Conservation (phyloP, 2,888 invertebrate species). For the Exocentrus adspersus region DNA sequence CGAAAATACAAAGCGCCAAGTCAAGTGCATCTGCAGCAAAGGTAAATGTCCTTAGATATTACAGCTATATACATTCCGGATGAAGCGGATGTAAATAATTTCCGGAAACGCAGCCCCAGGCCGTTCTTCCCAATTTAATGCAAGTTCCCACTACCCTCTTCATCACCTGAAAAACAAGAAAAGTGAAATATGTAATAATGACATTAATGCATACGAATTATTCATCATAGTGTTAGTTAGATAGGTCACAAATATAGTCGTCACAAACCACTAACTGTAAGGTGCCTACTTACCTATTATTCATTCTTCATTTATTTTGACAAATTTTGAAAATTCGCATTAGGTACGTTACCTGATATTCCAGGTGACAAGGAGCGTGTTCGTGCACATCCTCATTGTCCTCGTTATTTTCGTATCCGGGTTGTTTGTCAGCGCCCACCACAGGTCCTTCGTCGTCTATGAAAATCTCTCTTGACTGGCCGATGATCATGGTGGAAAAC, state of each 20-base stretch:
- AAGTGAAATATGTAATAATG: too few species aligned
- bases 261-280: neutral
- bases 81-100: conserved; percentile 63
- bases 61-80: conserved; percentile 62
- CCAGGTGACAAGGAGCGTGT: conserved; percentile 42
- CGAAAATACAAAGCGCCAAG: conserved; percentile 13
- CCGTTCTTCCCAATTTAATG: conserved; percentile 58
- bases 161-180: conserved; percentile 52
- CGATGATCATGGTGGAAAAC: conserved; percentile 33
- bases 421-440: conserved; percentile 42
- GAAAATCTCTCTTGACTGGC: conserved; percentile 47
- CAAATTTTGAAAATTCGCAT: conserved; percentile 16
- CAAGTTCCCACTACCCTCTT: conserved; percentile 62
- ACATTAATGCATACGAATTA: too few species aligned
- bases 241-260: too few species aligned
- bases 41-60: conserved; percentile 28
- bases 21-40: conserved; percentile 1
- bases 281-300: neutral
- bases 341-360: conserved; percentile 47
- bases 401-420: conserved; percentile 33
- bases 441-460: conserved; percentile 52
- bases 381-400: conserved; percentile 34
- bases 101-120: conserved; percentile 62
- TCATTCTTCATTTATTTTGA: too few species aligned
- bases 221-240: too few species aligned